These are phyloP conservation scores for Dryas iulia DNA, from an alignment of 1,140 invertebrate genomes.

Conservation along the genomic window DNA sequence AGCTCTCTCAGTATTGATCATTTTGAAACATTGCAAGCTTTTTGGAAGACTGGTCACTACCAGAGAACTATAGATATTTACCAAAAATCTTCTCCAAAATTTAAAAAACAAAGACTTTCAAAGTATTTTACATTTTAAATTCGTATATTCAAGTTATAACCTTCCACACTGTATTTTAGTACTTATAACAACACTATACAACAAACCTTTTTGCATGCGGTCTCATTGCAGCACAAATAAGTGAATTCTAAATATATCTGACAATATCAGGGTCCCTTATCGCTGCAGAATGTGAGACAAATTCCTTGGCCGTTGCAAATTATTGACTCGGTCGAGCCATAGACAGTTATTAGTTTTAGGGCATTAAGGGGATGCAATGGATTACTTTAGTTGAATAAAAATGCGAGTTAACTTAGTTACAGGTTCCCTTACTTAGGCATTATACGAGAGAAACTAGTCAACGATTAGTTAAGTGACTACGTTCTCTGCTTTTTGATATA, in stretches of 20 bases:
- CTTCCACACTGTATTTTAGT: background rate
- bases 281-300: slow-evolving; percentile 15
- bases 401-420: background rate
- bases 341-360: slow-evolving; percentile 28
- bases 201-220: background rate
- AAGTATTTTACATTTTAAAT: too few relatives aligned
- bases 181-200: background rate
- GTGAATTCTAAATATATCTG: slow-evolving; percentile 12
- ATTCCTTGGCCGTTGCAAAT: slow-evolving; percentile 23
- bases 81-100: too few relatives aligned
- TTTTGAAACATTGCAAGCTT: too few relatives aligned
- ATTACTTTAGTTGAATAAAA: slow-evolving; percentile 9
- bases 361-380: slow-evolving; percentile 22
- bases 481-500: too few relatives aligned
- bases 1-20: too few relatives aligned
- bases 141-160: background rate
- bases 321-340: slow-evolving; percentile 20
- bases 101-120: too few relatives aligned
- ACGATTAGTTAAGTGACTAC: too few relatives aligned
- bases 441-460: background rate
- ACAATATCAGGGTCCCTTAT: slow-evolving; percentile 21
- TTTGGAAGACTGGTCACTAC: too few relatives aligned
- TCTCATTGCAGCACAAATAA: background rate
- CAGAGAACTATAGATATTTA: too few relatives aligned
- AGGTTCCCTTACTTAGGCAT: too few relatives aligned